Evolutionary conservation across 1,140 invertebrate species (phyloP).

Genomic region (Hyles vespertilio): DNA sequence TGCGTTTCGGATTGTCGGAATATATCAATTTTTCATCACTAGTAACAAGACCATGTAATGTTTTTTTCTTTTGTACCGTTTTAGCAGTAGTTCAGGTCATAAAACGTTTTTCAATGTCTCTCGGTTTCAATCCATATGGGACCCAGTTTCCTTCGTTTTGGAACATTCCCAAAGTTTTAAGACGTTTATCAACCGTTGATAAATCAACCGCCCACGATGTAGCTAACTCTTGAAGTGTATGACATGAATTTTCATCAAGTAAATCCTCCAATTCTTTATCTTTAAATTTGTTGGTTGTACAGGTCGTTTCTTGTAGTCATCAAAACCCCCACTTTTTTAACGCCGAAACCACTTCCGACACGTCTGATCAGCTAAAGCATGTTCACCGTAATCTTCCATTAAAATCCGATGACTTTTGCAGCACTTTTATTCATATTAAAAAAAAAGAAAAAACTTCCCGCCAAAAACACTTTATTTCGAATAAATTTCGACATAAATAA

Average conservation of each 20-base stretch:
- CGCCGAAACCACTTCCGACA: no score
- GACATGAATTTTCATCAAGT: constrained; percentile 10
- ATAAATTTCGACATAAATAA: no score
- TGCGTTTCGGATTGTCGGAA: constrained; percentile 8
- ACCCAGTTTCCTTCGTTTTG: constrained; percentile 1
- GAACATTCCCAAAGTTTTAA: no score
- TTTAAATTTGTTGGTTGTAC: constrained; percentile 5
- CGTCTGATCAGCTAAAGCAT: no score
- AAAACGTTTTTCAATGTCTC: not conserved
- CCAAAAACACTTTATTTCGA: no score
- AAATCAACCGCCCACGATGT: not conserved
- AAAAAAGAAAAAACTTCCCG: no score
- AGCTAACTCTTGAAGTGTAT: not conserved
- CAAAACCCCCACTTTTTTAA: not conserved
- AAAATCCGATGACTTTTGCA: no score
- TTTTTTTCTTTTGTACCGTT: no score
- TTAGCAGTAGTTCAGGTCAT: not conserved
- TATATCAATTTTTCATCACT: not conserved
- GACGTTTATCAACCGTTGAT: not conserved
- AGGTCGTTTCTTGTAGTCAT: not conserved
- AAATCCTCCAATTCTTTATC: constrained; percentile 6
- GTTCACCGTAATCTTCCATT: no score
- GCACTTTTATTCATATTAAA: no score
- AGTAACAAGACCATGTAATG: constrained; percentile 5
- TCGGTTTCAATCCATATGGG: constrained; percentile 1